A percentile compares a stretch with the other conserved stretches of the same genome.
Evolutionary conservation across 2,888 invertebrate species (phyloP).

Genomic region (Eutolmus rufibarbis): DNA sequence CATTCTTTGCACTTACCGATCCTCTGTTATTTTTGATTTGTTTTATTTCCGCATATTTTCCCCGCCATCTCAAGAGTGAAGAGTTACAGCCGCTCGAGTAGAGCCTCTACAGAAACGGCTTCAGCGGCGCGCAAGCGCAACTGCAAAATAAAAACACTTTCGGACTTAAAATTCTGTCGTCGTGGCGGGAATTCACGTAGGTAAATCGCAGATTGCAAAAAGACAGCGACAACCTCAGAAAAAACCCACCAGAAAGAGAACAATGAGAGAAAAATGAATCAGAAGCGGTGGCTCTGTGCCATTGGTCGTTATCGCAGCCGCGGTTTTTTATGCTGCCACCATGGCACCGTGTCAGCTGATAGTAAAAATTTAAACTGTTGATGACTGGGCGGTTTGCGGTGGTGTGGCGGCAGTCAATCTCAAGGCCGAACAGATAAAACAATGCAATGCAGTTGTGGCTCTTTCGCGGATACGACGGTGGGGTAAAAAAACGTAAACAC

Average conservation of each 20-base stretch:
- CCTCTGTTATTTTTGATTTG: conserved; percentile 6
- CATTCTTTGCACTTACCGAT: conserved; percentile 3
- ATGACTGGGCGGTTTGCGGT: background rate
- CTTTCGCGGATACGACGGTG: background rate
- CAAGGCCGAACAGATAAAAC: conserved; percentile 14
- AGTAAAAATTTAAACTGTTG: background rate
- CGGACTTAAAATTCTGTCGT: conserved; percentile 1
- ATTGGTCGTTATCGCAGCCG: background rate
- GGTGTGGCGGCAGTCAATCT: background rate
- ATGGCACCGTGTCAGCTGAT: conserved; percentile 15
- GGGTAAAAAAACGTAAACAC: background rate
- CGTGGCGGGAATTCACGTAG: conserved; percentile 26
- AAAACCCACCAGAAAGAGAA: background rate
- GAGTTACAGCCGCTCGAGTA: background rate
- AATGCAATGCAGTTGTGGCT: background rate
- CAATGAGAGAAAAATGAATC: background rate
- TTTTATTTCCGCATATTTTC: conserved; percentile 20
- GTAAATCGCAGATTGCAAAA: background rate
- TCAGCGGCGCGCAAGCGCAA: background rate
- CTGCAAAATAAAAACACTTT: conserved; percentile 1
- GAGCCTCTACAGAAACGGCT: background rate
- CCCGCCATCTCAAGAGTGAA: background rate
- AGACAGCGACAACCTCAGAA: background rate
- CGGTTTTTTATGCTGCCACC: background rate
- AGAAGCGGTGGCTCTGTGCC: conserved; percentile 3